A percentile compares a stretch with the other conserved stretches of the same genome.
Conservation (phyloP, 1,140 invertebrate species). For the Anoplophora glabripennis region DNA sequence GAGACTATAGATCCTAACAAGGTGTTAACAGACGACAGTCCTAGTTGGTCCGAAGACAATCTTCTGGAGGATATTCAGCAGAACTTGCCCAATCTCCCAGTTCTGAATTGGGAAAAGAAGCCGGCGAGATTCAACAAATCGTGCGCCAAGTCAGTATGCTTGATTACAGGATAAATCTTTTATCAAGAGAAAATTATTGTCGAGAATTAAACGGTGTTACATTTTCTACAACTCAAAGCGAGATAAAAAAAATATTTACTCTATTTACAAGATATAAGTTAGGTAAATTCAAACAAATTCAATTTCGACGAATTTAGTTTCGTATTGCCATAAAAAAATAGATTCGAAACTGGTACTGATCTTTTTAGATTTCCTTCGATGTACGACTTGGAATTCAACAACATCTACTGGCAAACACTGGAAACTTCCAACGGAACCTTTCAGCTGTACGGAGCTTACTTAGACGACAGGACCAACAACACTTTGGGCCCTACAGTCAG, state of each 20-base stretch:
- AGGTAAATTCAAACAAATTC: no score
- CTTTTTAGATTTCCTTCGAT: constrained; percentile 71
- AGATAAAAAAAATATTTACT: no score
- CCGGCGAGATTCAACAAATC: constrained; percentile 70
- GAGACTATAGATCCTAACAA: constrained; percentile 47
- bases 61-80: constrained; percentile 73
- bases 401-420: constrained; percentile 86
- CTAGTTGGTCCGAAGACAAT: constrained; percentile 67
- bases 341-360: no score
- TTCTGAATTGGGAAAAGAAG: constrained; percentile 79
- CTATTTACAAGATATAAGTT: no score
- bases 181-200: no score
- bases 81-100: constrained; percentile 73
- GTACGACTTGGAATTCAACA: constrained; percentile 87
- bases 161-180: no score
- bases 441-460: constrained; percentile 85
- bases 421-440: constrained; percentile 80
- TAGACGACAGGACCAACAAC: constrained; percentile 75
- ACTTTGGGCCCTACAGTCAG: constrained; percentile 76
- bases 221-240: no score
- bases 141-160: constrained; percentile 55
- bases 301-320: no score
- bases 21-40: constrained; percentile 65
- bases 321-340: no score
- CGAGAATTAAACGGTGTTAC: no score